These are phyloP conservation scores for Epinephelus malabaricus DNA, from an alignment of 2,797 vertebrate genomes.

Conservation along the genomic window DNA sequence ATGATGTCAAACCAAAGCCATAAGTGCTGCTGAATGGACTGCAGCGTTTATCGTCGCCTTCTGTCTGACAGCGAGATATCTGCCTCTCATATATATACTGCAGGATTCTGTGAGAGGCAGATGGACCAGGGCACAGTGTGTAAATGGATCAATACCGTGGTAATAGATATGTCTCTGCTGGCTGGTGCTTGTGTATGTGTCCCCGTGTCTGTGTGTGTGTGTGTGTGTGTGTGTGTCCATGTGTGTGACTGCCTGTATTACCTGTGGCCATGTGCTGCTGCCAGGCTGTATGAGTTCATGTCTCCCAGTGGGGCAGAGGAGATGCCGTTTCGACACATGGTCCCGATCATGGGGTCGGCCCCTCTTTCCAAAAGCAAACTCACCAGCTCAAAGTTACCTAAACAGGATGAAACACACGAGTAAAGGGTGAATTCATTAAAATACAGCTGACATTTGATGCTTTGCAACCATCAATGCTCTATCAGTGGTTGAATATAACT, in stretches of 20 bases:
- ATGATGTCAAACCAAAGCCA: conserved; percentile 56
- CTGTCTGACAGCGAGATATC: conserved; percentile 42
- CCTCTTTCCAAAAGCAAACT: conserved; percentile 87
- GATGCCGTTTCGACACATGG: conserved; percentile 87
- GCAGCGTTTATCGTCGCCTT: conserved; percentile 25
- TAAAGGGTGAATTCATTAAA: background rate
- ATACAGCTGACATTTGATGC: background rate
- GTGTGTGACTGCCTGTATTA: conserved; percentile 54
- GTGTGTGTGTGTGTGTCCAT: conserved; percentile 20
- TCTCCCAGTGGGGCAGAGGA: conserved; percentile 85
- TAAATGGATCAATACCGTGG: conserved; percentile 69
- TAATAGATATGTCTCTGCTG: conserved; percentile 60
- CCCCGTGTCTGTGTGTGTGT: conserved; percentile 1
- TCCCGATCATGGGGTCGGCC: conserved; percentile 88
- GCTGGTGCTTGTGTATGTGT: conserved; percentile 17
- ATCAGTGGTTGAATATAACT: no score
- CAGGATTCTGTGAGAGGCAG: conserved; percentile 47
- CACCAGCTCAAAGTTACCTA: conserved; percentile 90
- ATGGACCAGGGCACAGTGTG: conserved; percentile 33
- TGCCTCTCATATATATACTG: conserved; percentile 12
- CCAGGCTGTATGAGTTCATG: conserved; percentile 89
- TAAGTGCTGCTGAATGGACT: conserved; percentile 53
- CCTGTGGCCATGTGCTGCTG: conserved; percentile 90
- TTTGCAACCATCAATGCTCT: no score
- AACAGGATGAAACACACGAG: background rate